Conservation (phyloP, 2,113 vertebrate genomes). For the Tinamus guttatus region DNA sequence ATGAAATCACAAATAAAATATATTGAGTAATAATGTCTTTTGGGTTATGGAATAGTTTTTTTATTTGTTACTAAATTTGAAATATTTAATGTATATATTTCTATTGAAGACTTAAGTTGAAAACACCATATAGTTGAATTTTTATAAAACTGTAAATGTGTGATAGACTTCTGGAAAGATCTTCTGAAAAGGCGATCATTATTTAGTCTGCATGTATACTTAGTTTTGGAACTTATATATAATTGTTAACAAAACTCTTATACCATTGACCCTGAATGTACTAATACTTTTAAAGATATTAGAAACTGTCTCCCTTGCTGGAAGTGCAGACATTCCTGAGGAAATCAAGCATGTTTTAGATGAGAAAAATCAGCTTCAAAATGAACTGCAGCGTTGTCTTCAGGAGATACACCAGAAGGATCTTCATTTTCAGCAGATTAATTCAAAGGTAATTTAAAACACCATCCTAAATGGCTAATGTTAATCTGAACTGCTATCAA, state of each 20-base stretch:
- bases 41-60: neutral
- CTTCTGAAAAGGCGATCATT: neutral
- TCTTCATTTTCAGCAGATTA: conserved; percentile 81
- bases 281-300: conserved; percentile 39
- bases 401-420: conserved; percentile 87
- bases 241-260: neutral
- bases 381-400: conserved; percentile 81
- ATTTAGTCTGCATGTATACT: neutral
- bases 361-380: conserved; percentile 78
- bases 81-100: neutral
- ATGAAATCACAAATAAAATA: neutral
- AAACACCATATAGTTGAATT: neutral
- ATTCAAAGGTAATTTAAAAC: conserved; percentile 75
- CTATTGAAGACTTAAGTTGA: neutral
- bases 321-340: conserved; percentile 45
- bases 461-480: accelerated
- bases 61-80: neutral
- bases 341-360: conserved; percentile 59
- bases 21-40: neutral
- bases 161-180: neutral
- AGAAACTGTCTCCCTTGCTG: conserved; percentile 63
- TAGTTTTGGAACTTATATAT: neutral
- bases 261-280: neutral
- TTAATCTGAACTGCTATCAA: neutral
- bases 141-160: neutral